Base-by-base conservation (phyloP, 2,888 invertebrate species). In the Chymomyza fuscimana region DNA sequence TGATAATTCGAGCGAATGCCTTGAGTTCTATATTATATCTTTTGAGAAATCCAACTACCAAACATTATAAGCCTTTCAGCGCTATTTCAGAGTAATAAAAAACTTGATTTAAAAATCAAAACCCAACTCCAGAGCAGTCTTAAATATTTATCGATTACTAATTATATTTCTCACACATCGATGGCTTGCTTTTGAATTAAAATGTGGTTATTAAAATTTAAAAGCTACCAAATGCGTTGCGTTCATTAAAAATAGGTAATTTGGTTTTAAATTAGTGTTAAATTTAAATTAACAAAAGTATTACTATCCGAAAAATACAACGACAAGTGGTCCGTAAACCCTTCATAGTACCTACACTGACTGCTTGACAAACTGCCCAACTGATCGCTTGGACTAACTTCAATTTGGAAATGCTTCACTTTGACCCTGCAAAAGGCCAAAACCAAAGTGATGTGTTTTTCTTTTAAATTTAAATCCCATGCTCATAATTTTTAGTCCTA, bases 401-500 rank as follows among this genome's bases (percentile, higher is more conserved):
- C 40, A 46, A 46, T 46, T 46, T 46, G 40, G 12, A 46, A 46
- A 12, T 12, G 40, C 81, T 85, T 85, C 78, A 78, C 73, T 76
- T 78, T 69, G 62, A 61, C 46, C 63, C 36, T 22, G 46, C 19
- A 46, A 46, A 46, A 12, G 40, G 12, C 40, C 10, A 46, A 46
- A 46, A 46, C 40, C 40, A 46, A 46, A 46, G 73, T 65, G 54
- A 67, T 76, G 65, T 86, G 78, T 81, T 83, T 72, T 78, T 73
- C 73, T 79, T 70, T 72, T 67, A 74, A 73, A 81, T 83, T 73
- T 52, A 77, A 86, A 80, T 83, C 80, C 84, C 65, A 29, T 50
- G 69, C 67, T 74, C 73, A 74, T 66, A 69, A 63, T 60, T 15
- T 25, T 51, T 46, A 22, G 19, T 3, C 22, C 12, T 52, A 19